Percentiles rank a stretch among this genome's conserved stretches.
Evolutionary conservation across 30 jellyfish, hydroid and myxozoan genomes (phyloP).

Genomic region (Aurelia sp.): DNA sequence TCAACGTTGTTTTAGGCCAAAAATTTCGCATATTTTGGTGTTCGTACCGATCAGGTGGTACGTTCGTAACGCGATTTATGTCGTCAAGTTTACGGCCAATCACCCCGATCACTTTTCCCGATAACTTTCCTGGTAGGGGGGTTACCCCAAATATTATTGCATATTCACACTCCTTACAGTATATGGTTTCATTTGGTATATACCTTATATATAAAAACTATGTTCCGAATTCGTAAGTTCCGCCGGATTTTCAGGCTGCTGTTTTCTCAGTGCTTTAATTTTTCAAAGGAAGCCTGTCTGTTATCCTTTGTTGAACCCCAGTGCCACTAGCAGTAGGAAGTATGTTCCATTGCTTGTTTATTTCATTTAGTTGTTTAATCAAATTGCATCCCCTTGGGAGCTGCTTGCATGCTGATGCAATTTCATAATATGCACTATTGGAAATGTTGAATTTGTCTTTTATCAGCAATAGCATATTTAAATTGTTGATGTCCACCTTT

Average conservation of each 20-base stretch:
- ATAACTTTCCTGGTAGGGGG: too few relatives aligned
- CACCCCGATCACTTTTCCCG: too few relatives aligned
- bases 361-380: background rate
- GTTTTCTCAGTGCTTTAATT: background rate
- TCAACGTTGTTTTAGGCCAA: too few relatives aligned
- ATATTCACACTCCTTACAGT: too few relatives aligned
- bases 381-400: conserved; percentile 5
- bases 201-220: too few relatives aligned
- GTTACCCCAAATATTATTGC: too few relatives aligned
- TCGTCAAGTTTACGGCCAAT: too few relatives aligned
- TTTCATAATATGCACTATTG: conserved; percentile 19
- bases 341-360: conserved; percentile 7
- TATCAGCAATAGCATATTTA: conserved; percentile 17
- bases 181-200: too few relatives aligned
- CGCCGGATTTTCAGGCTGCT: background rate
- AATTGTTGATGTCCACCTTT: conserved; percentile 2
- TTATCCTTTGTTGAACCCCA: conserved; percentile 31
- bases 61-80: too few relatives aligned
- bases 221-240: too few relatives aligned
- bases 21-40: too few relatives aligned
- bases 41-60: too few relatives aligned
- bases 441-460: conserved; percentile 36
- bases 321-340: background rate
- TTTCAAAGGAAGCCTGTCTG: background rate
- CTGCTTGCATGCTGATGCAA: background rate